Evolutionary conservation across 2,797 vertebrate genomes (phyloP), one percentile per base, ranked within the genome.

Genomic region (Neosilurus mollespiculum): DNA sequence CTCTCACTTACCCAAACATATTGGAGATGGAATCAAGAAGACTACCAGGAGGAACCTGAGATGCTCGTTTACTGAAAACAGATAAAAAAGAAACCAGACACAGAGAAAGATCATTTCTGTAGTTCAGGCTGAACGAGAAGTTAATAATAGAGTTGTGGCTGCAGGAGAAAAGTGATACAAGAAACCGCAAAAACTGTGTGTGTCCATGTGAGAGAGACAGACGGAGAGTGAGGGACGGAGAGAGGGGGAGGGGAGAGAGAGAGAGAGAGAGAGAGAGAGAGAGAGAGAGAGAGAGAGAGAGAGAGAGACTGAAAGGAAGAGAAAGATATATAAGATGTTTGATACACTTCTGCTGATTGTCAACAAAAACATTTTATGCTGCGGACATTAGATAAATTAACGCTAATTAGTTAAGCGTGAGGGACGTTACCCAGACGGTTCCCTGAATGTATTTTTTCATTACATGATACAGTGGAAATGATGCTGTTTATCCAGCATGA

Each of bases 21-120:
- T 96, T 98, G 93, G 96, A 95, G 95, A 99, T 97, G 93, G 98
- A 99, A 90, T 99, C 98, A 88, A 99, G 95, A 89, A 99, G 96
- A 86, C 97, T 96, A 86, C 93, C 95, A 84, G 95, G 95, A 89
- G 96, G 95, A 86, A 94, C 92, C 93, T 97, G 97, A 81, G 96
- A 94, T 82, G 91, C 92, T 90, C 96, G 96, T 93, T 97, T 98
- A 94, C 97, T 98, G 93, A 43, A 61, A 26, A 79, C 7, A 54
- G 20, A 26, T 8, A 73, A 26, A 73, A 18, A 75, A 58, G 6
- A 49, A 78, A 62, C 5, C 10, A 78, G n/a, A n/a, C 22, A 64
- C 18, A 62, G 59, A 76, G 34, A 43, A 0, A 56, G 30, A 59
- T 16, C 20, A 8, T 73, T 73, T 43, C 6, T 6, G 6, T 2